Base-by-base conservation (phyloP, 2,888 invertebrate genomes). In the Cataglyphis livida region DNA sequence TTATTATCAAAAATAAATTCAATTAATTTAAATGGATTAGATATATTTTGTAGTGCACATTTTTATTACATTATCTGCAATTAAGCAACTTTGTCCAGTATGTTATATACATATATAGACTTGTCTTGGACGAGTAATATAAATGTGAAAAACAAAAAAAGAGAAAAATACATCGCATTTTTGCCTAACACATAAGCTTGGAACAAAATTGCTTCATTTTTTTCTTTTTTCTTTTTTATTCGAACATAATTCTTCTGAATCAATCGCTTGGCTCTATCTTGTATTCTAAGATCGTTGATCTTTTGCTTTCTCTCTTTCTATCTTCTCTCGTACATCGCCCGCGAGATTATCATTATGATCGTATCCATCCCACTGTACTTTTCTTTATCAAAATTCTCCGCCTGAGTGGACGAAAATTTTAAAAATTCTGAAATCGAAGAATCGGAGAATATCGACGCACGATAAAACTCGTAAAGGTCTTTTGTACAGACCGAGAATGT, bases 351-450 rank as follows among this genome's bases (percentile, higher is more conserved):
- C 78, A 59, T 35, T 48, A 62, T 25, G 10, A 75, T 48, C 38
- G 28, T 28, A 28, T 25, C 54, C n/a, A 35, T 74, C 68, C 83
- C 71, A 73, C 84, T 84, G 86, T 85, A 74, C 81, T 84, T 78
- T 85, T 68, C 48, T 79, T 59, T 48, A 59, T 70, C 57, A 59
- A 79, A 15, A 54, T 21, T 25, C 25, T 28, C 68, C 59, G 70
- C 59, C 25, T 61, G 44, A 79, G 18, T 18, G 51, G 18, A 59
- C 21, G 12, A 78, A 79, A 79, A 59, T 59, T 70, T 12, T 10
- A 41, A 66, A 76, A 64, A 28, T 76, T 68, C 41, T 21, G 25
- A 59, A 81, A 66, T 84, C 68, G 81, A 12, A 54, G 18, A 25
- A 44, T 62, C 18, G 48, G 28, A 81, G 32, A 65, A 44, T 68